Evolutionary conservation across 2,888 invertebrate genomes (phyloP), one percentile per base, ranked within the genome.

Genomic region (Tromatobia lineatoria): DNA sequence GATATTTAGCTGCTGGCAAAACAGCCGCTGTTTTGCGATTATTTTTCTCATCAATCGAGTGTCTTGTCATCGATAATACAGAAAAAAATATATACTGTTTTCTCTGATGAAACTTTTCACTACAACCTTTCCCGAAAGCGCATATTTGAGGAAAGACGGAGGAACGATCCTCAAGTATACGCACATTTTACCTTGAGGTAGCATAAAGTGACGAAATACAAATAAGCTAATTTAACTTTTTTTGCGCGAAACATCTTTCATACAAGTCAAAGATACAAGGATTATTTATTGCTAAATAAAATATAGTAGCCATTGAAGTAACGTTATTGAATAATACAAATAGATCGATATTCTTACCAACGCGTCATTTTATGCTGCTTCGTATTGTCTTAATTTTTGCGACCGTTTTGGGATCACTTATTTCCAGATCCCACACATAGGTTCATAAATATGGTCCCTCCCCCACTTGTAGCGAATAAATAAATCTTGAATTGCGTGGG

Each of bases 301-400:
- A 18, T n/a, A 50, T 10, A 15, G 29, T 29, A 29, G 20, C 50
- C 7, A 29, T n/a, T 47, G 2, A 3, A 66, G 45, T 23, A 18
- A 23, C 45, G 45, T 66, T 23, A 66, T 66, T 64, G 6, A 6
- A 45, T 69, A 18, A 7, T 29, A 47, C 4, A n/a, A n/a, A 69
- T 69, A 1, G 18, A 57, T 73, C 18, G 7, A 1, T 52, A 54
- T 61, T 61, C 75, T 79, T 67, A 73, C 66, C 57, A 64, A 76
- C 42, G 83, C 81, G 80, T 93, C 92, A 92, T 90, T 89, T 86
- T 89, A 90, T 92, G 93, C 90, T 93, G 93, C 92, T 90, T 93
- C 93, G 90, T 87, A 86, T 87, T 89, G 92, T 93, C 91, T 92
- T 88, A 82, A 89, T 91, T 93, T 91, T 92, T 92, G 91, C 90